Conservation (phyloP, 2,113 vertebrate genomes). For the Onychostoma macrolepis region DNA sequence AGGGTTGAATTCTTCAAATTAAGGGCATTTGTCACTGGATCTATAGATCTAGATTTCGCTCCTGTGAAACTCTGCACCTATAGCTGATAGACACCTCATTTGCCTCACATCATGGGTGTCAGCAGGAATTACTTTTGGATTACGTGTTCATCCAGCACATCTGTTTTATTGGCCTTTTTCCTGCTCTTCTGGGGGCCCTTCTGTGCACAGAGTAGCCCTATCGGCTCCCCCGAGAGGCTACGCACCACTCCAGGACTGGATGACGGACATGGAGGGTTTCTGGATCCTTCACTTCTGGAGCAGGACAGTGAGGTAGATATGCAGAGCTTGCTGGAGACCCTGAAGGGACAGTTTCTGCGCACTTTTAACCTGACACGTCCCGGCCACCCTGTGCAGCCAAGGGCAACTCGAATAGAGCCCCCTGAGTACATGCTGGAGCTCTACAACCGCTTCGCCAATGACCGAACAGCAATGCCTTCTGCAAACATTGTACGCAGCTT, state of each 20-base stretch:
- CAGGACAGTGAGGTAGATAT: constrained; percentile 83
- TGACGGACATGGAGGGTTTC: constrained; percentile 83
- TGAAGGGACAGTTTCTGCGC: constrained; percentile 90
- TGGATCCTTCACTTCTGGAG: constrained; percentile 84
- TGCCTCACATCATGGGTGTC: constrained; percentile 67
- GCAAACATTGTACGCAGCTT: constrained; percentile 97
- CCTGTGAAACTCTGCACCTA: constrained; percentile 31
- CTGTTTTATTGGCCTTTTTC: constrained; percentile 61
- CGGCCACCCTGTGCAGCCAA: constrained; percentile 70
- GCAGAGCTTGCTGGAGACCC: constrained; percentile 84
- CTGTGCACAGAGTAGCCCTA: constrained; percentile 79
- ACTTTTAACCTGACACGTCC: constrained; percentile 89
- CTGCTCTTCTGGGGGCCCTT: constrained; percentile 70
- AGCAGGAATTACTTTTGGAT: constrained; percentile 66
- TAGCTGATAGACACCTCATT: constrained; percentile 18
- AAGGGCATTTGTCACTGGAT: constrained; percentile 22
- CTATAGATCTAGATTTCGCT: constrained; percentile 15
- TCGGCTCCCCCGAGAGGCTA: constrained; percentile 81
- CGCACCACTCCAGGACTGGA: constrained; percentile 74
- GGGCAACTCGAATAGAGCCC: constrained; percentile 81
- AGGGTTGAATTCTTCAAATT: constrained; percentile 42
- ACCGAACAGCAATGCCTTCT: constrained; percentile 87
- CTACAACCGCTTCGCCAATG: constrained; percentile 94
- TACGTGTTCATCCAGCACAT: constrained; percentile 64
- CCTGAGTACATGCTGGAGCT: constrained; percentile 99